Evolutionary conservation across 2,113 vertebrate species (phyloP), one percentile per base, ranked within the genome.

Genomic region (Hylia prasina): DNA sequence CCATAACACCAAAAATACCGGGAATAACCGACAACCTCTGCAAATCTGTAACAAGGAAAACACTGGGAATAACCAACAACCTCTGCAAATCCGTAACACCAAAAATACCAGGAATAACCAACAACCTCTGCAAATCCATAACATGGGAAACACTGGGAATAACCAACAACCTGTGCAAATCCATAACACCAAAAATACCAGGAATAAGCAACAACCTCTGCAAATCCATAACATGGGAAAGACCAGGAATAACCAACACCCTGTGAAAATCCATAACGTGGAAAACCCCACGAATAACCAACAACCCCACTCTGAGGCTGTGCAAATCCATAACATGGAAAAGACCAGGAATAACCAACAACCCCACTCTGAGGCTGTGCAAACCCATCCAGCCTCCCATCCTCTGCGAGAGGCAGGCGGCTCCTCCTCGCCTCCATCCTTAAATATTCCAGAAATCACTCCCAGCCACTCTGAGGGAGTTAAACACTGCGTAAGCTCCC

Each of bases 1-100:
- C 69, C 8, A 0, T 2, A 14, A 33, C 2, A 8, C 0, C 2
- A 37, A 42, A 54, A 42, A 11, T 2, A 72, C 2, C 0, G 0
- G 4, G 28, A 87, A 73, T 3, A 81, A 82, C 48, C 56, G 58
- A n/a, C 11, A 60, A 60, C n/a, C 63, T 28, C 13, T 10, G 9
- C 6, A 51, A 63, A 57, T 5, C 56, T 71, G 22, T 0, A 6
- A 6, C 1, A 5, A 0, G 2, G 47, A 21, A 66, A 69, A 37
- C 2, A 69, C 5, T 1, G 0, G 7, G 27, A 82, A 75, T 3
- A 80, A 80, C 50, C 63, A 76, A n/a, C 20, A 70, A 63, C 37
- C 10, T 40, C 5, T 20, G 60, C 60, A 30, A 40, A 42, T 70
- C 75, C 76, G 8, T 24, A 68, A 14, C 4, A 28, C 0, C 2